phyloP scores from a whole-genome alignment of 2,888 invertebrate species.

The Dolomedes plantarius region DNA sequence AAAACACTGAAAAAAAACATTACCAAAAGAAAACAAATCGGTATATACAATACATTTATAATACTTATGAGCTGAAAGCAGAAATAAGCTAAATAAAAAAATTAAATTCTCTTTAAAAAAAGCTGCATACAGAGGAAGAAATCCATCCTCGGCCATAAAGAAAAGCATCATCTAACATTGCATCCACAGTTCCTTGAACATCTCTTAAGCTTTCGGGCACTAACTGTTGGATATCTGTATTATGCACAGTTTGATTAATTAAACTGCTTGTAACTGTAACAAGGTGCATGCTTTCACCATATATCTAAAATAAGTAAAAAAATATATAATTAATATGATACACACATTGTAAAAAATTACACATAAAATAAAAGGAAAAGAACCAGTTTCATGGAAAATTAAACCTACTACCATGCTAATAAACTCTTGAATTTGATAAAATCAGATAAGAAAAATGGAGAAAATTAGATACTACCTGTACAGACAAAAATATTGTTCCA shows the following conservation, averaged over 20 bases:
- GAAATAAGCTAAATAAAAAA: too few species aligned
- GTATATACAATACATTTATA: too few species aligned
- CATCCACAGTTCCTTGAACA: slow-evolving; percentile 84
- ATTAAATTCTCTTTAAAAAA: too few species aligned
- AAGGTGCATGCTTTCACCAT: slow-evolving; percentile 94
- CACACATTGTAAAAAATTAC: background rate
- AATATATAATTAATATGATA: background rate
- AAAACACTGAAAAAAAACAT: too few species aligned
- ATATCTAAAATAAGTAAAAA: slow-evolving; percentile 83
- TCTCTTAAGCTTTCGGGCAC: slow-evolving; percentile 90
- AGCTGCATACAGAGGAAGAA: slow-evolving; percentile 80
- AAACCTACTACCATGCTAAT: background rate
- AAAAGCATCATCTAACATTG: slow-evolving; percentile 93
- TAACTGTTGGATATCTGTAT: slow-evolving; percentile 88
- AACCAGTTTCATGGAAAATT: background rate
- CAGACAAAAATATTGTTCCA: slow-evolving; percentile 87
- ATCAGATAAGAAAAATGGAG: too few species aligned
- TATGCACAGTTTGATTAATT: slow-evolving; percentile 91
- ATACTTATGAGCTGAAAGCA: too few species aligned
- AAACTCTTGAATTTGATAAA: too few species aligned
- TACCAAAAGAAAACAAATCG: too few species aligned
- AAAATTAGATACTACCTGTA: slow-evolving; percentile 89
- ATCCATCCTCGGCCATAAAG: slow-evolving; percentile 93
- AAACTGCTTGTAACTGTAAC: slow-evolving; percentile 91
- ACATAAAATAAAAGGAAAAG: background rate